Conservation (phyloP, 2,888 invertebrate genomes). For the Branchinecta sandiegonensis region DNA sequence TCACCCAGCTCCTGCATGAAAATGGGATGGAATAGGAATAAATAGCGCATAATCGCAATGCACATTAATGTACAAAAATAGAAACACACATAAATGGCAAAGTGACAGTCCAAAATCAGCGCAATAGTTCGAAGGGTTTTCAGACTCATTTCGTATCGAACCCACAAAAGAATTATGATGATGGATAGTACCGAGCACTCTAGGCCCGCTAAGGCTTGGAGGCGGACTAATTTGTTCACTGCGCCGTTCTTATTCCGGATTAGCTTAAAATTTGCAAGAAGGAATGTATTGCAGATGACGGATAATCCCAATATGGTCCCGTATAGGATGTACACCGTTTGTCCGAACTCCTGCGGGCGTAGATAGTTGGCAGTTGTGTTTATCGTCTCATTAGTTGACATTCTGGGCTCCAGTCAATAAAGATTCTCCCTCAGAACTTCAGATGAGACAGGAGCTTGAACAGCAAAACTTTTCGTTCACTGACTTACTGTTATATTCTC, state of each 20-base stretch:
- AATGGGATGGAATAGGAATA: conserved; percentile 8
- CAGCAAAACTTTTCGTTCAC: too few relatives aligned
- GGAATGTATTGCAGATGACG: neutral
- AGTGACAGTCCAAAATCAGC: neutral
- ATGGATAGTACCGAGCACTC: neutral
- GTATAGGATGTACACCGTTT: neutral
- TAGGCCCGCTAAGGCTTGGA: neutral
- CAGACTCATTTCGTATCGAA: neutral
- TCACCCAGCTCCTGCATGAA: conserved; percentile 1
- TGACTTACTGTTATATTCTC: too few relatives aligned
- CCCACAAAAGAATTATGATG: neutral
- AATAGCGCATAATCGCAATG: neutral
- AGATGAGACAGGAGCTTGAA: too few relatives aligned
- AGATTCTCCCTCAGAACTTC: too few relatives aligned
- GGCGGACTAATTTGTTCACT: conserved; percentile 14
- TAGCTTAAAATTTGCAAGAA: neutral
- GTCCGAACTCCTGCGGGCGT: neutral
- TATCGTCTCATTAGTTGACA: neutral
- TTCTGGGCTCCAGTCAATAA: neutral
- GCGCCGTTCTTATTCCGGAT: neutral
- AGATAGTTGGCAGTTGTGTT: neutral
- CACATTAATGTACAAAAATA: neutral
- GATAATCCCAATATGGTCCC: neutral
- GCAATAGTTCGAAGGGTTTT: neutral
- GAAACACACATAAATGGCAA: conserved; percentile 7